These are phyloP conservation scores for Pherbina coryleti DNA, from an alignment of 2,888 invertebrate genomes.

Conservation along the genomic window DNA sequence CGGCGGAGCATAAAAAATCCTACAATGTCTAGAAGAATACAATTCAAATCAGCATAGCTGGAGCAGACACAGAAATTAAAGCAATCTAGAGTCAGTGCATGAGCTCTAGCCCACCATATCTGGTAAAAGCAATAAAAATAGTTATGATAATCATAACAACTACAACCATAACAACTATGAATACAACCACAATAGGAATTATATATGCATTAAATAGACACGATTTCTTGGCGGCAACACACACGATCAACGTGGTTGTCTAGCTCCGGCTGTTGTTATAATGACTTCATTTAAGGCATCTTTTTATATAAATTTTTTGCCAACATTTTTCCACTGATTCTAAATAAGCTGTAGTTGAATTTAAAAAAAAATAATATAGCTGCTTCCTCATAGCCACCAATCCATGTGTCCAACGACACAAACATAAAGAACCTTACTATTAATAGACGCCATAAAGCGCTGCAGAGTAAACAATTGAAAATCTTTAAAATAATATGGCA, in stretches of 20 bases:
- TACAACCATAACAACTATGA: background rate
- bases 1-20: background rate
- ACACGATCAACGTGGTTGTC: background rate
- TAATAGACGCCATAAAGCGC: background rate
- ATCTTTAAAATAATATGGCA: background rate
- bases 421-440: background rate
- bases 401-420: background rate
- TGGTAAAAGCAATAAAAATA: slow-evolving; percentile 2
- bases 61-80: too few relatives aligned
- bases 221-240: background rate
- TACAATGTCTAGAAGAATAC: too few relatives aligned
- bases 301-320: background rate
- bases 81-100: background rate
- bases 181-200: background rate
- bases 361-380: background rate
- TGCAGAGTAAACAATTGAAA: slow-evolving; percentile 13
- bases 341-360: too few relatives aligned
- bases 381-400: background rate
- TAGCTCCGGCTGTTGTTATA: background rate
- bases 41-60: too few relatives aligned
- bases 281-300: background rate
- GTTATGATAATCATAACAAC: background rate
- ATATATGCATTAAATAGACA: background rate
- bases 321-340: background rate
- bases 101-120: background rate